A percentile compares a stretch with the other conserved stretches of the same genome.
phyloP scores from a whole-genome alignment of 35 echinoderm and acorn worm species.

The Heliocidaris erythrogramma region DNA sequence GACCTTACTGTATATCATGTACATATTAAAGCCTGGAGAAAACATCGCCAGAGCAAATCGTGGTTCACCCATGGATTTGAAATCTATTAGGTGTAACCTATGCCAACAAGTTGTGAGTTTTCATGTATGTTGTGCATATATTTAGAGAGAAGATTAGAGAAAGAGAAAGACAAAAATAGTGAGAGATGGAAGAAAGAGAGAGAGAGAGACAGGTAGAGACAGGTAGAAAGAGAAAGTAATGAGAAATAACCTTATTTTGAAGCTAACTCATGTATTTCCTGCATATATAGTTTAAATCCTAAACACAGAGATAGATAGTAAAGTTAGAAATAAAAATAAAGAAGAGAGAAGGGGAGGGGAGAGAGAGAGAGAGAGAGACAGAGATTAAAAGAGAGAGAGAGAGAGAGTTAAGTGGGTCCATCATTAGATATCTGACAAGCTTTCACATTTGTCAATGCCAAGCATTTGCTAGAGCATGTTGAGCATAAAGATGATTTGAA shows the following conservation, averaged over 20 bases:
- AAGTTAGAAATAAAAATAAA: background rate
- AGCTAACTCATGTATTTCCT: too few relatives aligned
- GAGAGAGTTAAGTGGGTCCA: background rate
- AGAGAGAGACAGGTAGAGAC: background rate
- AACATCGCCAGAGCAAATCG: too few relatives aligned
- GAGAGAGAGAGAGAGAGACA: constrained; percentile 33
- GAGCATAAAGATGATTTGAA: too few relatives aligned
- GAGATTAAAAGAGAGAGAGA: background rate
- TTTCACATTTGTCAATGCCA: too few relatives aligned
- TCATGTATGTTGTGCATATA: background rate
- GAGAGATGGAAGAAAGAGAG: background rate
- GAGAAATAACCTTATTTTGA: too few relatives aligned
- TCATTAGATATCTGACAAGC: background rate
- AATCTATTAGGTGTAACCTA: too few relatives aligned
- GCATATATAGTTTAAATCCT: background rate
- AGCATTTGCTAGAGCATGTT: too few relatives aligned
- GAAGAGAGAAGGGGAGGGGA: background rate
- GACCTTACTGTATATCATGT: too few relatives aligned
- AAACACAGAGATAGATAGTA: background rate
- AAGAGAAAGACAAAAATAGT: background rate
- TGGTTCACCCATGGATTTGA: too few relatives aligned
- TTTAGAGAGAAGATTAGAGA: background rate
- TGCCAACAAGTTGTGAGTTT: background rate
- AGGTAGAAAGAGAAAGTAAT: background rate
- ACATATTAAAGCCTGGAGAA: too few relatives aligned